phyloP scores from a whole-genome alignment of 2,113 vertebrate species.

The Sander lucioperca region DNA sequence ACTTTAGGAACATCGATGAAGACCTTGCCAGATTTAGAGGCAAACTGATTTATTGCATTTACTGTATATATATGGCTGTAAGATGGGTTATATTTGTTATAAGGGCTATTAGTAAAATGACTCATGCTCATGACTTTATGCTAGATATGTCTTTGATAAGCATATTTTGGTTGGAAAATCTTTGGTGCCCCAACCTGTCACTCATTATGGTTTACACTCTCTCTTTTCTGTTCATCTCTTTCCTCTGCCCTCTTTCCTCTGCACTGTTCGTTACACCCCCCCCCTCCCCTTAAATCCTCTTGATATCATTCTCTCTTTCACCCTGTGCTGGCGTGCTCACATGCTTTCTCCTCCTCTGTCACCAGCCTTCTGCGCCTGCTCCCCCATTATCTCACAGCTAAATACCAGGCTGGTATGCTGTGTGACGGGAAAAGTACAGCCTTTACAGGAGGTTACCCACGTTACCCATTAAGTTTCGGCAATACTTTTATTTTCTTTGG shows the following conservation, averaged over 20 bases:
- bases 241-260: conserved; percentile 39
- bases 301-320: conserved; percentile 61
- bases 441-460: conserved; percentile 27
- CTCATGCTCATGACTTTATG: neutral
- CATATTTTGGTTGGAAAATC: neutral
- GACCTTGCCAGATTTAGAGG: conserved; percentile 25
- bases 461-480: conserved; percentile 20
- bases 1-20: conserved; percentile 19
- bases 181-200: conserved; percentile 19
- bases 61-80: neutral
- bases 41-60: conserved; percentile 15
- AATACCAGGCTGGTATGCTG: conserved; percentile 57
- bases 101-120: neutral
- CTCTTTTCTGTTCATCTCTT: conserved; percentile 24
- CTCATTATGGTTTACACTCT: conserved; percentile 12
- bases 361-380: conserved; percentile 39
- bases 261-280: conserved; percentile 46
- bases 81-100: neutral
- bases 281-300: conserved; percentile 59
- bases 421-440: conserved; percentile 61
- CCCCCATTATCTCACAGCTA: conserved; percentile 58
- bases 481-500: conserved; percentile 40
- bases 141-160: neutral
- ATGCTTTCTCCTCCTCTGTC: conserved; percentile 49
- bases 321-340: conserved; percentile 38